Evolutionary conservation across 2,888 invertebrate genomes (phyloP), one percentile per base, ranked within the genome.

Genomic region (Galeruca laticollis): DNA sequence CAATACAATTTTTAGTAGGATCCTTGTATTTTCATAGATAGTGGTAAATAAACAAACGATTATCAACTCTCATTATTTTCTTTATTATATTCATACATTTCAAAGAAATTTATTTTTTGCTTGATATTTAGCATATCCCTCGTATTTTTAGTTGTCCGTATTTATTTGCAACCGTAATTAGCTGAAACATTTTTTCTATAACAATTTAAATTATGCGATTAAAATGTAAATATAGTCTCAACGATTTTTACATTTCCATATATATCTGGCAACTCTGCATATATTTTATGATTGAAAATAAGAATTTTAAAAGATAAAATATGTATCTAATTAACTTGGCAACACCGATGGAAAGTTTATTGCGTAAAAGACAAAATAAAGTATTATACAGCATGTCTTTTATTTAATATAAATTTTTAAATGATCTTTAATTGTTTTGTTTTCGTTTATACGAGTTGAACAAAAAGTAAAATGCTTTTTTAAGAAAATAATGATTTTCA

Each of bases 341-440:
- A 47, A 47, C 43, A n/a, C 43, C 43, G 43, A n/a, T 47, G 43
- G 15, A 47, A 47, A 47, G 18, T 47, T 47, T 47, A 47, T 47
- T 47, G 43, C 43, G 43, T 47, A 47, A 47, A 15, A 47, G 43
- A 4, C n/a, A 47, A 47, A 47, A 47, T 47, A 47, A 40, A 47
- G n/a, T 47, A 15, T 15, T 5, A 47, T 47, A 47, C 43, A 47
- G 43, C 2, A 47, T 47, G 43, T 47, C 43, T 47, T 15, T 5
- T 13, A 40, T 13, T 4, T 13, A 13, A 15, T 47, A 15, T 47
- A 47, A 47, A 47, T 47, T 5, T 47, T 8, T 47, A 15, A 43
- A 43, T 15, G 6, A 26, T 5, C 6, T 26, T 26, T 1, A 26
- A 26, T 26, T 26, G 3, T 26, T 5, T 5, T 26, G 3, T 5